A percentile compares a stretch with the other conserved stretches of the same genome.
Evolutionary conservation across 2,113 vertebrate species (phyloP).

Genomic region (Caretta caretta): DNA sequence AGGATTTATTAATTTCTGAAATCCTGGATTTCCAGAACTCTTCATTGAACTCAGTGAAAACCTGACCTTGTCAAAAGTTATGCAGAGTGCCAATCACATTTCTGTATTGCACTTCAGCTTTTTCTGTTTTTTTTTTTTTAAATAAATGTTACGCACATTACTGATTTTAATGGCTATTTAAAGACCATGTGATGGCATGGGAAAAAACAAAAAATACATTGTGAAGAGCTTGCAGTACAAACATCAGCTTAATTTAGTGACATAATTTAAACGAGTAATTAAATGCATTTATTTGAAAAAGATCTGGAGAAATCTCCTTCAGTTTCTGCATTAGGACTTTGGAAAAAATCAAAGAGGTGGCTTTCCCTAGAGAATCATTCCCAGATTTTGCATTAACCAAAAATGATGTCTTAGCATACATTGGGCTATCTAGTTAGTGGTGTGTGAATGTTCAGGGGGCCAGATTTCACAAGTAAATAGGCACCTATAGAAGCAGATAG

Average conservation of each 20-base stretch:
- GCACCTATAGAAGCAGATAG: not conserved
- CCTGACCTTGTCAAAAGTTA: not conserved
- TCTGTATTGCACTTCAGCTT: not conserved
- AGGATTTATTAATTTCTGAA: conserved; percentile 60
- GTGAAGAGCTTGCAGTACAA: not conserved
- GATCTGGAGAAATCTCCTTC: not conserved
- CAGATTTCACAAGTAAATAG: not conserved
- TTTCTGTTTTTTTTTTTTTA: conserved; percentile 9
- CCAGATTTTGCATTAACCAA: not conserved
- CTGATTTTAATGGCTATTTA: conserved; percentile 10
- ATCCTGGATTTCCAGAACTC: conserved; percentile 59
- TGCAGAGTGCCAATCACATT: not conserved
- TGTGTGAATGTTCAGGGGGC: not conserved
- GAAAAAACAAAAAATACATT: not conserved
- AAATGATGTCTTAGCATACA: not conserved
- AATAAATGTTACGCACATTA: not conserved
- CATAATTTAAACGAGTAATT: not conserved
- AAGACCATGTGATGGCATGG: not conserved
- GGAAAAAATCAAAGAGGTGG: not conserved
- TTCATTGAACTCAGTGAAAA: not conserved
- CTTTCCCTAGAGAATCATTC: not conserved
- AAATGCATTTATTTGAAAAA: not conserved
- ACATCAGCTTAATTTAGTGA: not conserved
- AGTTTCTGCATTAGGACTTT: not conserved
- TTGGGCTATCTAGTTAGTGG: not conserved